Evolutionary conservation across 92 coral and sea anemone genomes (phyloP).

Genomic region (Porites cylindrica): DNA sequence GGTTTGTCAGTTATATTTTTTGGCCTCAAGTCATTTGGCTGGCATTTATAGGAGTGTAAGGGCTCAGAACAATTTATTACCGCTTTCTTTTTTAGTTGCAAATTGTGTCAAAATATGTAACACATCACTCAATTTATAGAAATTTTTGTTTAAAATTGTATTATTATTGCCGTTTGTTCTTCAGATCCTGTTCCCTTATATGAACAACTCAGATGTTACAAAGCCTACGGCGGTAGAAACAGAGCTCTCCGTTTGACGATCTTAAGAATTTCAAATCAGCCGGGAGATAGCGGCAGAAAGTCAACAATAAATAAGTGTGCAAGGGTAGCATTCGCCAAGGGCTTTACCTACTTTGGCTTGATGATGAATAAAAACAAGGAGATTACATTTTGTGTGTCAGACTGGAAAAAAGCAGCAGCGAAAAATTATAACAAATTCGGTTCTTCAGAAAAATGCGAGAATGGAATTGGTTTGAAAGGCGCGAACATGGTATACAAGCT

Average conservation of each 20-base stretch:
- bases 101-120: neutral
- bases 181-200: constrained; percentile 30
- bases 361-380: neutral
- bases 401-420: neutral
- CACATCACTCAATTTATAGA: neutral
- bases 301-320: constrained; percentile 53
- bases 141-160: no score
- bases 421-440: neutral
- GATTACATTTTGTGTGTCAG: neutral
- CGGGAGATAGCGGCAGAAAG: neutral
- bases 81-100: no score
- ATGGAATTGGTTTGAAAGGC: neutral
- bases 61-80: no score
- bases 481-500: constrained; percentile 10
- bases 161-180: neutral
- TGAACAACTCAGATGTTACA: constrained; percentile 23
- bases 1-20: no score
- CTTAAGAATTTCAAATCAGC: constrained; percentile 39
- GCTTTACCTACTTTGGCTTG: constrained; percentile 5
- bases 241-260: constrained; percentile 6
- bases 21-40: no score
- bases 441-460: neutral
- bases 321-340: constrained; percentile 41
- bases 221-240: neutral
- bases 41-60: no score